Evolutionary conservation across 2,113 vertebrate genomes (phyloP).

Genomic region (Egretta garzetta): DNA sequence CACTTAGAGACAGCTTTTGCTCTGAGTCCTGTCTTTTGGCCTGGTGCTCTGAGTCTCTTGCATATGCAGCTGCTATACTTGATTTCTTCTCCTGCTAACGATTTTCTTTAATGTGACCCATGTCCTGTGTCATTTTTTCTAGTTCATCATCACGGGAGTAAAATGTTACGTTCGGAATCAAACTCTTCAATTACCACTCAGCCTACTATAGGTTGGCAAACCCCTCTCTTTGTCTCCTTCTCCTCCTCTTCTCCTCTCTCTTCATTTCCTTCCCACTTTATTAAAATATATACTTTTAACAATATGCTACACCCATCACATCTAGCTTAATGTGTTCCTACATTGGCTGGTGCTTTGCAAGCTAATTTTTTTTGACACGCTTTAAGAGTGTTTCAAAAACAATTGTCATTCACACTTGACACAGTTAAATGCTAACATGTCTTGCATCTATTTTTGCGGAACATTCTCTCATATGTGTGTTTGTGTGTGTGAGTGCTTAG

Average conservation of each 20-base stretch:
- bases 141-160: constrained; percentile 99
- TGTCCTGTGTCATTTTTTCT: constrained; percentile 93
- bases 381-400: constrained; percentile 56
- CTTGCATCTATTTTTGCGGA: constrained; percentile 47
- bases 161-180: constrained; percentile 99
- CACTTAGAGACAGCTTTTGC: constrained; percentile 42
- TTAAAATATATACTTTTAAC: constrained; percentile 67
- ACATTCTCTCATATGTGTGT: constrained; percentile 43
- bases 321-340: constrained; percentile 78
- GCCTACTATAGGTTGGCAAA: constrained; percentile 99
- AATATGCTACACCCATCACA: constrained; percentile 66
- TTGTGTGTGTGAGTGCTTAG: constrained; percentile 59
- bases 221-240: constrained; percentile 87
- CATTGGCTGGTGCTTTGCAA: constrained; percentile 76
- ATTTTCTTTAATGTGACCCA: constrained; percentile 85
- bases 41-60: constrained; percentile 71
- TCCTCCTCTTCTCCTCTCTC: constrained; percentile 65
- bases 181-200: constrained; percentile 99
- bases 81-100: constrained; percentile 83
- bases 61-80: constrained; percentile 78
- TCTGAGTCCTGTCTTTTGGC: constrained; percentile 66
- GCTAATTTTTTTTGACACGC: constrained; percentile 47
- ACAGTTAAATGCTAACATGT: constrained; percentile 65
- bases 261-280: constrained; percentile 69
- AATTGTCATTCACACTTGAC: constrained; percentile 38